Percentiles rank a stretch among this genome's conserved stretches.
Evolutionary conservation across 2,113 vertebrate species (phyloP).

Genomic region (Micronycteris hirsuta): DNA sequence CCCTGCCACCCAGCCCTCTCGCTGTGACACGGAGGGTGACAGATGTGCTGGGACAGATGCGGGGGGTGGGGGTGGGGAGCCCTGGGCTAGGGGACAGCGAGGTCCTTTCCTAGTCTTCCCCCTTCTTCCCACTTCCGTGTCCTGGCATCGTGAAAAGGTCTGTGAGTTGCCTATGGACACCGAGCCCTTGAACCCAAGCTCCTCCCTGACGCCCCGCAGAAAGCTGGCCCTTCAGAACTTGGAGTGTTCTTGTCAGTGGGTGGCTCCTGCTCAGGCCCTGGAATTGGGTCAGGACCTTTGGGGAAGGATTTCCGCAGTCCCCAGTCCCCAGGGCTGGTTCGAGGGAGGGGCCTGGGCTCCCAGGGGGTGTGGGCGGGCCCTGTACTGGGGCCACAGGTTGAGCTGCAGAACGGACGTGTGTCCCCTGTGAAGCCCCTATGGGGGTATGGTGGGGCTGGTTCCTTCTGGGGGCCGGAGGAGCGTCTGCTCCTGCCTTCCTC

Average conservation of each 20-base stretch:
- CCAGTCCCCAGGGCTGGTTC: too few species aligned
- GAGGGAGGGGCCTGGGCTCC: accelerated
- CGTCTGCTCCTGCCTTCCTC: neutral
- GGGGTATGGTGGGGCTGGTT: neutral
- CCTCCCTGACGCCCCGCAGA: accelerated
- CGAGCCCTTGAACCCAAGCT: neutral
- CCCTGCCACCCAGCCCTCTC: accelerated
- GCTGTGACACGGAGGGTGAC: too few species aligned
- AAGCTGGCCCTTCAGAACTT: neutral
- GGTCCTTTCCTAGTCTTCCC: too few species aligned
- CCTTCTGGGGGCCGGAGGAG: too few species aligned
- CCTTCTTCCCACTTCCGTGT: too few species aligned
- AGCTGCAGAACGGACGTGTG: accelerated
- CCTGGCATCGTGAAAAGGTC: accelerated
- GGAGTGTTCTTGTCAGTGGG: neutral
- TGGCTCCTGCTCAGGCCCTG: neutral
- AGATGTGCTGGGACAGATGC: accelerated
- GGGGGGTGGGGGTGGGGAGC: too few species aligned
- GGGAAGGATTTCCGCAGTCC: neutral
- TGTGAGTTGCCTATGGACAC: too few species aligned
- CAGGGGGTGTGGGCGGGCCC: neutral
- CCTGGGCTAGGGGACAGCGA: accelerated
- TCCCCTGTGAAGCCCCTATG: too few species aligned
- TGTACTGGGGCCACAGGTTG: accelerated
- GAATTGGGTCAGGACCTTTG: neutral